A percentile compares a stretch with the other conserved stretches of the same genome.
Conservation (phyloP, 2,888 invertebrate genomes). For the Mantis religiosa region DNA sequence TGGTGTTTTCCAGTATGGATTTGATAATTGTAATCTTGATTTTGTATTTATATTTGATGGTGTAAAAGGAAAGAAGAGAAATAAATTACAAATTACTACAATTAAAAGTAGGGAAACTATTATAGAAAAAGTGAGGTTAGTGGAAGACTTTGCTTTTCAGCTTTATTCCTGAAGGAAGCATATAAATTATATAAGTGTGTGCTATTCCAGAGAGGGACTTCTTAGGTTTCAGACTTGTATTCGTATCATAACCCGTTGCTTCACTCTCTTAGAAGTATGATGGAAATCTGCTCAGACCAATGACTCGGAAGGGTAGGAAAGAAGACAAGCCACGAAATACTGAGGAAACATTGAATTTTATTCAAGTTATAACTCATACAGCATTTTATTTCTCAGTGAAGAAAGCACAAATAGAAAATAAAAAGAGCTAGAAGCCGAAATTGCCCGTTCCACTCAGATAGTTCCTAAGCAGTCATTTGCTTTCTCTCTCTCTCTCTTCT, state of each 20-base stretch:
- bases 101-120: too few species aligned
- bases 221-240: not conserved
- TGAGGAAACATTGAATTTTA: slow-evolving; percentile 10
- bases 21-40: too few species aligned
- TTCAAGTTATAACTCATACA: slow-evolving; percentile 1
- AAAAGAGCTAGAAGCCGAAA: not conserved
- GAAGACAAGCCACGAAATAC: not conserved
- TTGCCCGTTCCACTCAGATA: not conserved
- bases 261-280: not conserved
- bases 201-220: not conserved
- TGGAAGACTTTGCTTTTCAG: too few species aligned
- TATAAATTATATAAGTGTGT: too few species aligned
- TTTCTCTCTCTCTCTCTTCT: not conserved
- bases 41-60: too few species aligned
- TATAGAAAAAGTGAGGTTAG: too few species aligned
- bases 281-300: slow-evolving; percentile 11
- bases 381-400: not conserved
- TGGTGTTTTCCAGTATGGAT: too few species aligned
- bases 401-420: not conserved
- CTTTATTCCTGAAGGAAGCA: too few species aligned
- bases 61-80: too few species aligned
- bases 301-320: not conserved
- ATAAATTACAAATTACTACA: too few species aligned
- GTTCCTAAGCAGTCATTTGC: not conserved
- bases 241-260: not conserved